These are phyloP conservation scores for Zonotrichia leucophrys DNA, from an alignment of 2,113 vertebrate genomes.

Conservation along the genomic window DNA sequence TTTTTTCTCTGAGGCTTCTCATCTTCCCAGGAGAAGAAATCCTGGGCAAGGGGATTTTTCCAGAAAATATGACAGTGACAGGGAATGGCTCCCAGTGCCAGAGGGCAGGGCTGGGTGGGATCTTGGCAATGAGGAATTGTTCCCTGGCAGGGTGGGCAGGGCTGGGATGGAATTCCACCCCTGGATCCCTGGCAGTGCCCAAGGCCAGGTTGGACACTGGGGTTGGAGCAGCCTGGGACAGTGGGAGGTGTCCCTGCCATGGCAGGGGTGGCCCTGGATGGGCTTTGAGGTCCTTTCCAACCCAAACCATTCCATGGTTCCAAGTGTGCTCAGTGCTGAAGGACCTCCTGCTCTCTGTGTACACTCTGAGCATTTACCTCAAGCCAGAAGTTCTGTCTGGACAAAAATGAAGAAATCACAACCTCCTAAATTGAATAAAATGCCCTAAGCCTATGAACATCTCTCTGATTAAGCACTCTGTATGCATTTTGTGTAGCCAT, in stretches of 20 bases:
- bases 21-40: no score
- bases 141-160: neutral
- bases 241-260: neutral
- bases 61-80: neutral
- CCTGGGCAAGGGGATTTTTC: no score
- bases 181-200: neutral
- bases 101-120: neutral
- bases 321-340: neutral
- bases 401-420: neutral
- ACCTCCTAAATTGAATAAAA: neutral
- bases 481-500: neutral
- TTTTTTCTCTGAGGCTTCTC: no score
- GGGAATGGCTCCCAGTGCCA: neutral
- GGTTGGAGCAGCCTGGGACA: neutral
- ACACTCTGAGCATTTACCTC: neutral
- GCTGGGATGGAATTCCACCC: accelerated
- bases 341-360: neutral
- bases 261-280: accelerated
- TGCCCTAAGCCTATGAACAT: neutral
- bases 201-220: neutral
- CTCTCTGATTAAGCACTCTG: neutral
- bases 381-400: neutral
- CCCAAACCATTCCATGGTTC: neutral
- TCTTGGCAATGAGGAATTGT: neutral
- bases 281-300: accelerated